A percentile compares a stretch with the other conserved stretches of the same genome.
Evolutionary conservation across 1,140 invertebrate genomes (phyloP).

Genomic region (Monomorium pharaonis): DNA sequence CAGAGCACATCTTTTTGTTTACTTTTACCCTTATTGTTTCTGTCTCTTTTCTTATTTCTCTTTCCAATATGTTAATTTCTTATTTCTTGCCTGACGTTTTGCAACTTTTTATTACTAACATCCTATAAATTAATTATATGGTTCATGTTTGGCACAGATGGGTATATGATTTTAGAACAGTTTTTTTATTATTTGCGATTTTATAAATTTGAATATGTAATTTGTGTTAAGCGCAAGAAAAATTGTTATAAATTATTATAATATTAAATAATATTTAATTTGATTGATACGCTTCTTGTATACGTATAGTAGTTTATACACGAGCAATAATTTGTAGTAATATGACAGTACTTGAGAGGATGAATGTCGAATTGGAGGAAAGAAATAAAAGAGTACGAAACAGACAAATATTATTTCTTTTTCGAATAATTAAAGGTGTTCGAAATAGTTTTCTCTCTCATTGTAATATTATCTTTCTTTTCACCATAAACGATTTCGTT

Average conservation of each 20-base stretch:
- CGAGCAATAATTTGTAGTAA: neutral
- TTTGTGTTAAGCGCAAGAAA: neutral
- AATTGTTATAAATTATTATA: neutral
- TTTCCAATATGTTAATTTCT: conserved; percentile 66
- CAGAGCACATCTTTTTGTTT: conserved; percentile 81
- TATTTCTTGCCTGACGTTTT: conserved; percentile 81
- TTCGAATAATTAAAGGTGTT: neutral
- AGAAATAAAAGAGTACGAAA: neutral
- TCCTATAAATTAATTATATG: conserved; percentile 62
- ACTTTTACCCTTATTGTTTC: conserved; percentile 72
- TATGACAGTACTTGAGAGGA: neutral
- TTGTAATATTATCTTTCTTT: neutral
- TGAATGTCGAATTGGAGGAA: neutral
- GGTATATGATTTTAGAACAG: conserved; percentile 52
- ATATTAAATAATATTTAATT: conserved; percentile 4
- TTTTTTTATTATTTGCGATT: neutral
- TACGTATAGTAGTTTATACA: neutral
- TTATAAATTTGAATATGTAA: conserved; percentile 3
- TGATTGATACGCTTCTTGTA: neutral
- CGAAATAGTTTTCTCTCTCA: neutral
- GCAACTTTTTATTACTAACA: conserved; percentile 81
- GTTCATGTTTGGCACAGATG: conserved; percentile 80
- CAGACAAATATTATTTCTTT: neutral
- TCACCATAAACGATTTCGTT: neutral
- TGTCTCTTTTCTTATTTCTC: conserved; percentile 12